Percentiles rank a stretch among this genome's conserved stretches.
Conservation (phyloP, 2,797 vertebrate species). For the Setipinna tenuifilis region DNA sequence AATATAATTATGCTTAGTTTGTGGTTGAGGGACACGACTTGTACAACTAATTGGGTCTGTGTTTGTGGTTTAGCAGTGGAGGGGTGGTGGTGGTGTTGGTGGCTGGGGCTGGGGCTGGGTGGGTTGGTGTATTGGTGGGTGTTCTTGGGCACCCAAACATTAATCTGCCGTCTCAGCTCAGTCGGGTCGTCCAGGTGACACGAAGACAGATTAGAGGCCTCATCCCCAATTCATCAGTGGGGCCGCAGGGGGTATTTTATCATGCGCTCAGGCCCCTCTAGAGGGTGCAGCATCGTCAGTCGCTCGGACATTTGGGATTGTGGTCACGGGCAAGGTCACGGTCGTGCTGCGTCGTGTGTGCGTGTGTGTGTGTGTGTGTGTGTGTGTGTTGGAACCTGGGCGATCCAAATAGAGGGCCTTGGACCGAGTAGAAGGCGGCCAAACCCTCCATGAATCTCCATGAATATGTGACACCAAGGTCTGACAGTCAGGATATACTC, state of each 20-base stretch:
- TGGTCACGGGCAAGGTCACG: constrained; percentile 68
- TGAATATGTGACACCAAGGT: constrained; percentile 41
- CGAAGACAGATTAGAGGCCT: constrained; percentile 73
- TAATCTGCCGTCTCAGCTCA: constrained; percentile 67
- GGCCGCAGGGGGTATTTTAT: constrained; percentile 69
- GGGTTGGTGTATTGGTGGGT: constrained; percentile 53
- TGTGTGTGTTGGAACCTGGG: constrained; percentile 19
- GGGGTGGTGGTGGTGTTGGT: constrained; percentile 61
- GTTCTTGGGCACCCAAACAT: constrained; percentile 60
- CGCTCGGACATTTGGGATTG: constrained; percentile 58
- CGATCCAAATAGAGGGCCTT: constrained; percentile 23
- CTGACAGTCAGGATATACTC: constrained; percentile 39
- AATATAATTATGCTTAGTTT: background rate
- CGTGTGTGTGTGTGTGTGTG: too few relatives aligned
- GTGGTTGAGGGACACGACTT: background rate
- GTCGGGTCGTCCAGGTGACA: constrained; percentile 75
- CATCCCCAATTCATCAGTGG: constrained; percentile 75
- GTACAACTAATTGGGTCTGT: background rate
- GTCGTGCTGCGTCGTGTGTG: constrained; percentile 5
- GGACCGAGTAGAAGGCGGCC: constrained; percentile 44
- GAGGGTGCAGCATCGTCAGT: constrained; percentile 56
- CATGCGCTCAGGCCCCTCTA: constrained; percentile 63
- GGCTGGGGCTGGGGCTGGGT: constrained; percentile 39
- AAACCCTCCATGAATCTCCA: constrained; percentile 42
- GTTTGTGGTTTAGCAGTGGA: constrained; percentile 47